A percentile compares a stretch with the other conserved stretches of the same genome.
Conservation (phyloP, 2,888 invertebrate genomes). For the Alloplasta piceator region DNA sequence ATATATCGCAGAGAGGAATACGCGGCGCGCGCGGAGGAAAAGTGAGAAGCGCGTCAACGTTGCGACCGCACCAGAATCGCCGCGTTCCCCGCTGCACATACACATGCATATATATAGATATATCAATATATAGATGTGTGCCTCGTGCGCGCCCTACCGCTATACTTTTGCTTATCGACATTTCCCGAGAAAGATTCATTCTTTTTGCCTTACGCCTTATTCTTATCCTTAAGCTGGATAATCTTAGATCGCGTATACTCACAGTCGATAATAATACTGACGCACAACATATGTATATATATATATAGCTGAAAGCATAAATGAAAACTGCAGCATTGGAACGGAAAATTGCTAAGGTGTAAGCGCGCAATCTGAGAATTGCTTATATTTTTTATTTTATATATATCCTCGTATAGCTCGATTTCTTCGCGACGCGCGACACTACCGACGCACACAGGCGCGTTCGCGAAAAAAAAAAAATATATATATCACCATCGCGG, state of each 20-base stretch:
- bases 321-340: neutral
- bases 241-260: neutral
- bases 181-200: conserved; percentile 40
- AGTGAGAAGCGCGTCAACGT: conserved; percentile 60
- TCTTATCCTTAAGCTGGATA: neutral
- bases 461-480: neutral
- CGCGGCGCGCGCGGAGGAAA: conserved; percentile 39
- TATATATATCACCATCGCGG: conserved; percentile 18
- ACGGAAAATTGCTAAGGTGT: neutral
- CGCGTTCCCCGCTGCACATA: conserved; percentile 29
- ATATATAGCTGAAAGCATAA: conserved; percentile 5
- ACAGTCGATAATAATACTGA: neutral
- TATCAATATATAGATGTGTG: conserved; percentile 13
- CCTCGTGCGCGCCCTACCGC: conserved; percentile 13
- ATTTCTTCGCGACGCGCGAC: conserved; percentile 46
- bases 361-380: conserved; percentile 24
- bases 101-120: conserved; percentile 9
- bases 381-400: conserved; percentile 7
- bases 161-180: conserved; percentile 56
- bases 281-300: neutral
- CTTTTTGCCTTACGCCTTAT: neutral
- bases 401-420: conserved; percentile 16
- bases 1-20: neutral
- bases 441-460: conserved; percentile 22
- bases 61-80: conserved; percentile 55